Evolutionary conservation across 1,140 invertebrate genomes (phyloP), one percentile per base, ranked within the genome.

Genomic region (Piezodorus guildinii): DNA sequence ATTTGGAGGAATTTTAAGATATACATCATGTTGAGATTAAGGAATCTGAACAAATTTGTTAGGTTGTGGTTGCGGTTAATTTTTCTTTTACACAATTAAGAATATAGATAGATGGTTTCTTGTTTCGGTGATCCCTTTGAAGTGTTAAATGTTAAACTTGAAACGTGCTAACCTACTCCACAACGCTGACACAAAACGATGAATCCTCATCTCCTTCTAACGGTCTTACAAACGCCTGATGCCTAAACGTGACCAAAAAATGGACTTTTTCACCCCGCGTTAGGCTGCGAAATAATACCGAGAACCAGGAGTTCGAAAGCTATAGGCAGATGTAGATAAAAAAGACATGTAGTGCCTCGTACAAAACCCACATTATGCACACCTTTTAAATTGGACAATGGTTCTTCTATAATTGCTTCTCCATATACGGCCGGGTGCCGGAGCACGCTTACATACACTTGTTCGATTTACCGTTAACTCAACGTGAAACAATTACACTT

Each of bases 201-300:
- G n/a, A 49, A 21, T 49, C n/a, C 21, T 49, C 46, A 19, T 21
- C n/a, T 49, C 16, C n/a, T 6, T 8, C 5, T 49, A 49, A 49
- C 46, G 46, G 46, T 49, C 16, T 19, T 10, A 39, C 34, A 39
- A 39, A 17, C 16, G n/a, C 46, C 46, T 21, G 10, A 5, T 49
- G 5, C 21, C n/a, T 21, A 49, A 21, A 21, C 46, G 46, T 49
- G 46, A 49, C 46, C 46, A 49, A 49, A 49, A 49, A 49, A 49
- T 17, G 17, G n/a, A 49, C 46, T 49, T 49, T 49, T 49, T 49
- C 46, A 49, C n/a, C n/a, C n/a, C n/a, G 46, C 46, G 46, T 49
- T 49, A 49, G 46, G 6, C 46, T 49, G 46, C 46, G 46, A 49
- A 19, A 49, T 19, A 49, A 21, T 39, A 39, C 34, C 34, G 21